Percentiles rank a stretch among this genome's conserved stretches.
Conservation (phyloP, 2,888 invertebrate species). For the Drosophila seclusa region DNA sequence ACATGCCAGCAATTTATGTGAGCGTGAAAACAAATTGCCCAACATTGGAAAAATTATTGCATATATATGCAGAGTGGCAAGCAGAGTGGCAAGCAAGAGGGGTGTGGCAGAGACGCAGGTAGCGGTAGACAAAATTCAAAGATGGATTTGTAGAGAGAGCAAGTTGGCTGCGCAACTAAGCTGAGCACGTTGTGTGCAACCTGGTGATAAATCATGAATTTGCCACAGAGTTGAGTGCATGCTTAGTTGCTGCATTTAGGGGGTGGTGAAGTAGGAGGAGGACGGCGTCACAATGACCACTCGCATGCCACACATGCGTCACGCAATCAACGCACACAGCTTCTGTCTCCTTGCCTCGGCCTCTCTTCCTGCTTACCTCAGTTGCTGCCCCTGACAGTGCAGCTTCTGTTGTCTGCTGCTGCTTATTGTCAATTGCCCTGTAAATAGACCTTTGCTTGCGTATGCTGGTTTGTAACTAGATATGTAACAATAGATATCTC, state of each 20-base stretch:
- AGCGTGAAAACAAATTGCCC: conserved; percentile 73
- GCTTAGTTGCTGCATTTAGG: background rate
- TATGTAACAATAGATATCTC: background rate
- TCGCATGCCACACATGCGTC: conserved; percentile 57
- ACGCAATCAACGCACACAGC: conserved; percentile 56
- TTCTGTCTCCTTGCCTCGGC: background rate
- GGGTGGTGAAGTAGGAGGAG: background rate
- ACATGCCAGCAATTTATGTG: conserved; percentile 65
- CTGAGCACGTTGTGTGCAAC: conserved; percentile 9
- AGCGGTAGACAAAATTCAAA: background rate
- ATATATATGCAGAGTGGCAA: conserved; percentile 28
- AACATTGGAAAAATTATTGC: conserved; percentile 74
- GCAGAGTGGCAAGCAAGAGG: conserved; percentile 28
- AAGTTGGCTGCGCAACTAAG: background rate
- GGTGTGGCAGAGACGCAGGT: background rate
- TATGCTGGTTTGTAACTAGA: no score
- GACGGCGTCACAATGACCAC: conserved; percentile 43
- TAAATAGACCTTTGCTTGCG: background rate
- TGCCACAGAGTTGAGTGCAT: conserved; percentile 35
- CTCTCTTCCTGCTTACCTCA: conserved; percentile 9
- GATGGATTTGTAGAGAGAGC: background rate
- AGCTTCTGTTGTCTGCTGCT: conserved; percentile 16
- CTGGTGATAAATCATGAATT: conserved; percentile 74
- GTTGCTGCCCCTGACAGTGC: conserved; percentile 42
- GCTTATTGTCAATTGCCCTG: conserved; percentile 33